Conservation (phyloP, 2,797 vertebrate species). For the Betta splendens region DNA sequence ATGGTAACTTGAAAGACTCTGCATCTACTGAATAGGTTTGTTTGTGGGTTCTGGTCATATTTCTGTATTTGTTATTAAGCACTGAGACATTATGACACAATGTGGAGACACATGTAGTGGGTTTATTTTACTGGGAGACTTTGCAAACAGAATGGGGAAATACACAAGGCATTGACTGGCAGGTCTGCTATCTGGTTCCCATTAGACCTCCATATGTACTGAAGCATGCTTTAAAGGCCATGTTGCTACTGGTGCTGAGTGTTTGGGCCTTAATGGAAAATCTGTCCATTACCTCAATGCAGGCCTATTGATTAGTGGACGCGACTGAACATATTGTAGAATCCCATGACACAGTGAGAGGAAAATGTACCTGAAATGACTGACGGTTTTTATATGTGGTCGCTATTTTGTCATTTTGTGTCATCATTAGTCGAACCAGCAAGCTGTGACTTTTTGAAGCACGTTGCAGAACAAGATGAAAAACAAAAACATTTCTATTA, state of each 20-base stretch:
- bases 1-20: constrained; percentile 19
- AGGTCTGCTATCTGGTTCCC: constrained; percentile 49
- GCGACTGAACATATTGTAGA: constrained; percentile 22
- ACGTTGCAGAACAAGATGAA: neutral
- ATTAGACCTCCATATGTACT: constrained; percentile 60
- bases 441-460: neutral
- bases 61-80: constrained; percentile 1
- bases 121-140: constrained; percentile 15
- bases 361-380: neutral
- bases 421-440: neutral
- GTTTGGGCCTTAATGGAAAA: constrained; percentile 52
- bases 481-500: constrained; percentile 3
- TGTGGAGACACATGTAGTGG: neutral
- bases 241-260: constrained; percentile 32
- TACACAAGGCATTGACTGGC: constrained; percentile 48
- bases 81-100: constrained; percentile 12
- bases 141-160: constrained; percentile 35
- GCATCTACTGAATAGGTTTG: neutral
- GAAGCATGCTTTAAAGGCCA: constrained; percentile 49
- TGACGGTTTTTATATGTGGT: neutral
- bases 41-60: constrained; percentile 6
- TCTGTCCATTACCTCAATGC: constrained; percentile 56
- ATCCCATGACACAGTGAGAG: constrained; percentile 9
- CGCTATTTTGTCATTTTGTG: neutral
- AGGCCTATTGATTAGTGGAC: constrained; percentile 60